Base-by-base conservation (phyloP, 2,113 vertebrate species). In the Neomonachus schauinslandi region DNA sequence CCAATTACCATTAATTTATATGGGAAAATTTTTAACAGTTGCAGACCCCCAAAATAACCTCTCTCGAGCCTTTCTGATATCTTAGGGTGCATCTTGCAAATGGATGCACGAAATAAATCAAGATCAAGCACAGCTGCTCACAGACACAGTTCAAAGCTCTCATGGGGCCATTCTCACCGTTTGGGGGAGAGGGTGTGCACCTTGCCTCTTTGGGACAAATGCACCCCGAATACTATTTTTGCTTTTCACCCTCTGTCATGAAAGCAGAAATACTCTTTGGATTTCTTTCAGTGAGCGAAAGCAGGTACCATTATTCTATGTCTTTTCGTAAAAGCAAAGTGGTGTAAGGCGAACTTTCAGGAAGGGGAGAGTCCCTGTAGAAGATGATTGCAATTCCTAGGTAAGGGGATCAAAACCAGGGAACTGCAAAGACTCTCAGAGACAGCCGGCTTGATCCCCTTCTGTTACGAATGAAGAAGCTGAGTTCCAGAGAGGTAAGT, bases 371-470 rank as follows among this genome's bases (percentile, higher is more conserved):
- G 33, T 19, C 33, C 28, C 28, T 18, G 28, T 79, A 11, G 18
- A 36, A 91, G 26, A 55, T 55, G 42, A 33, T 82, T 94, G 59
- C 57, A 89, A 18, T 76, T 87, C 42, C n/a, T 69, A 81, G 79
- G 79, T 46, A 80, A 82, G 71, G 74, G 67, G 33, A 65, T 28
- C 80, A 46, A 94, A 74, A 63, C 21, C 7, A 42, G 67, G 59
- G 46, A 77, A 57, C n/a, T 82, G 31, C 31, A 81, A 31, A 95
- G 89, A 91, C 46, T 94, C 74, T 89, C 69, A 39, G 42, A 95
- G 63, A 80, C 16, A 42, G 46, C 46, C 90, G 22, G 42, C 51
- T 93, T 28, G 28, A 65, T 76, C 42, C 16, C 19, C 42, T 81
- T 91, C 51, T 65, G 18, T 86, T 81, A 69, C 46, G 28, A 91